Conservation (phyloP, 2,113 vertebrate species). For the Enhydra lutris region DNA sequence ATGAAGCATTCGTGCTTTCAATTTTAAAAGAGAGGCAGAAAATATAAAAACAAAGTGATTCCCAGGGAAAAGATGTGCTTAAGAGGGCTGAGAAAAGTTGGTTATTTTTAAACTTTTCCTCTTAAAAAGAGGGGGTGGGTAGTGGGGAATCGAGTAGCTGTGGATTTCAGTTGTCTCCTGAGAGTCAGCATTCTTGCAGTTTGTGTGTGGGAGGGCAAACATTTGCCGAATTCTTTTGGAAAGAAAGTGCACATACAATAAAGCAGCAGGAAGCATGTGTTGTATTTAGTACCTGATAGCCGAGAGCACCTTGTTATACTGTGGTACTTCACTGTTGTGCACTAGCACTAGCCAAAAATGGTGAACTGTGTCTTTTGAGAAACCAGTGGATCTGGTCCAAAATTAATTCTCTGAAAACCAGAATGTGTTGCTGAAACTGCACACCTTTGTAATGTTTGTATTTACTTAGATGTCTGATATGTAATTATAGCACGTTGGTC, state of each 20-base stretch:
- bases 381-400: not conserved
- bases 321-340: not conserved
- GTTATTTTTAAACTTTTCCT: conserved; percentile 61
- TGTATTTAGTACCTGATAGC: not conserved
- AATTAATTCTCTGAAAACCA: not conserved
- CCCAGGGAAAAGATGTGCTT: conserved; percentile 65
- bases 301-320: not conserved
- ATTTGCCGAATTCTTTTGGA: conserved; percentile 17
- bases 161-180: not conserved
- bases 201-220: not conserved
- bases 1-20: conserved; percentile 59
- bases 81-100: conserved; percentile 46
- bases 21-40: conserved; percentile 72
- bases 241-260: not conserved
- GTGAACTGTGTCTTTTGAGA: not conserved
- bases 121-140: not conserved
- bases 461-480: conserved; percentile 29
- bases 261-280: not conserved
- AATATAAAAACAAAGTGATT: conserved; percentile 70
- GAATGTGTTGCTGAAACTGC: not conserved
- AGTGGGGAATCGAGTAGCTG: not conserved
- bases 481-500: not conserved
- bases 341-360: not conserved
- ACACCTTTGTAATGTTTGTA: not conserved
- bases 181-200: not conserved